Base-by-base conservation (phyloP, 2,797 vertebrate genomes). In the Podarcis lilfordi region DNA sequence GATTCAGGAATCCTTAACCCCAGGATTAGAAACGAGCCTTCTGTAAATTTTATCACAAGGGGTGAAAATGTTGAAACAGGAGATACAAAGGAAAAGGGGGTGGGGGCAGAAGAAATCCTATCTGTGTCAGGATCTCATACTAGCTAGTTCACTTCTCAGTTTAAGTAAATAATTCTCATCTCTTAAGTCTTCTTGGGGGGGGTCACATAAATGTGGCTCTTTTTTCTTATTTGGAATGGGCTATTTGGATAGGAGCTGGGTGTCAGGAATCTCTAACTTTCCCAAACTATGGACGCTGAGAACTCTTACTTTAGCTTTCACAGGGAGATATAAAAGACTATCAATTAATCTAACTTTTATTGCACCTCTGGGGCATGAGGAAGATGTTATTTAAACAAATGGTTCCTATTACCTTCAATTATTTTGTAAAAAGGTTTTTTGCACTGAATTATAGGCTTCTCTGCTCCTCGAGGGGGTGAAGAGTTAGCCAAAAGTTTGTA, bases 101-200 rank as follows among this genome's bases (percentile, higher is more conserved):
- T 61, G 79, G 95, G 89, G 92, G 93, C 94, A 90, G 23, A 90
- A 91, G 82, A 0, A 74, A 2, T 50, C 87, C 92, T 85, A 90
- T 94, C 92, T 94, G 92, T 95, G 96, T 96, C 95, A 96, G 92
- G 90, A 93, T 96, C 96, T 96, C 96, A 96, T 96, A 95, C 94
- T 94, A 93, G 93, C 91, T 96, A 95, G 93, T 96, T 96, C 95
- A 95, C 92, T 94, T 94, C 93, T 80, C 92, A 93, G 94, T 96
- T 96, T 96, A 97, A 96, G 95, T 96, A 96, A 97, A 97, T 95
- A 97, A 89, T 96, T 96, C 94, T 96, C 95, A 96, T 96, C 94
- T 92, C 91, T 89, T 55, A 94, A 94, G 92, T 94, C 95, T 93
- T 95, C 95, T 93, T 91, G 93, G 94, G 94, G 93, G 94, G 75